Evolutionary conservation across 2,888 invertebrate species (phyloP), one percentile per base, ranked within the genome.

Genomic region (Sminthurinus aureus): DNA sequence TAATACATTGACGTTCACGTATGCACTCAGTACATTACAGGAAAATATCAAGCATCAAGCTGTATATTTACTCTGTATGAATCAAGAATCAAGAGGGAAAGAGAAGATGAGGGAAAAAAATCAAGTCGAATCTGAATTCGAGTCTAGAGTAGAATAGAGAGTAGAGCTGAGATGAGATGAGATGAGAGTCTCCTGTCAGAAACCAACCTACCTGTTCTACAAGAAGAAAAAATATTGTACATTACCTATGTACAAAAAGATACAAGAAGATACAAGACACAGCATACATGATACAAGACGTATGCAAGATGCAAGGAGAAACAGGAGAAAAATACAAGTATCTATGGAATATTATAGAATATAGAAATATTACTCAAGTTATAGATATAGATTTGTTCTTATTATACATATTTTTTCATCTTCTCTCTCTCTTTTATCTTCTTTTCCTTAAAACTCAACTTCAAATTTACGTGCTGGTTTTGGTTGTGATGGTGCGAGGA

Each of bases 21-120:
- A 20, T 22, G 3, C 18, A 12, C 22, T n/a, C 9, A 22, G 13
- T 13, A 22, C 71, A 9, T 4, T 12, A 20, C 24, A 22, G 22
- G 24, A 22, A 71, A 20, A 22, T 71, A 18, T n/a, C 69, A 69
- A 69, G 69, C 4, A 20, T 69, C 69, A 69, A 69, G 69, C 69
- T 1, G 24, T 26, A 69, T 20, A 69, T n/a, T n/a, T n/a, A n/a
- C n/a, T n/a, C n/a, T n/a, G n/a, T n/a, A n/a, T n/a, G n/a, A n/a
- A n/a, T n/a, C n/a, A n/a, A n/a, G n/a, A n/a, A n/a, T n/a, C n/a
- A 3, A 69, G 20, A 69, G 69, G 6, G 38, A 38, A 38, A 6
- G 38, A 38, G 38, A 38, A 38, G 38, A 38, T 38, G 58, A 58
- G 58, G 2, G 38, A 20, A 69, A 22, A 69, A 69, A 22, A 67